phyloP scores from a whole-genome alignment of 2,888 invertebrate species.

The Mamestra brassicae region DNA sequence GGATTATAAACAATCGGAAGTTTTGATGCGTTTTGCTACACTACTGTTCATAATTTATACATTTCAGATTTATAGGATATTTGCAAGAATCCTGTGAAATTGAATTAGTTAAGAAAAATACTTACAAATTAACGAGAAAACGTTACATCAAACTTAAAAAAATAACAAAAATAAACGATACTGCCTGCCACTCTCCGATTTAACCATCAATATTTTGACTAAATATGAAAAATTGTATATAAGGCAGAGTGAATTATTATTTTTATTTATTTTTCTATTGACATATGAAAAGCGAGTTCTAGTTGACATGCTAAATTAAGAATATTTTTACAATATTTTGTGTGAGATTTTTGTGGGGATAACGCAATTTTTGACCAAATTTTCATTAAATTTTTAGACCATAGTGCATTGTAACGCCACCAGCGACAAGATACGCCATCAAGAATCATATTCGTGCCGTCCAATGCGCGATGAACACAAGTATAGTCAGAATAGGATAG shows the following conservation, averaged over 20 bases:
- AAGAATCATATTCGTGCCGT: too few species aligned
- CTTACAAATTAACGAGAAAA: slow-evolving; percentile 35
- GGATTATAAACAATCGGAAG: not conserved
- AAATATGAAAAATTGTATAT: slow-evolving; percentile 71
- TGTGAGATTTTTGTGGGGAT: slow-evolving; percentile 42
- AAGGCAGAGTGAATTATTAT: slow-evolving; percentile 47
- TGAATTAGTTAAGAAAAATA: slow-evolving; percentile 1
- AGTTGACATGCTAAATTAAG: slow-evolving; percentile 64
- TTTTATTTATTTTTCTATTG: slow-evolving; percentile 46
- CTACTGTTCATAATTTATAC: not conserved
- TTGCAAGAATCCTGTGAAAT: not conserved
- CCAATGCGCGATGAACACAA: too few species aligned
- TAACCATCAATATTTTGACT: slow-evolving; percentile 83
- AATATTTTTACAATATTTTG: slow-evolving; percentile 68
- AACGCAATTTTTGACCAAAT: not conserved
- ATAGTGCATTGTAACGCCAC: too few species aligned
- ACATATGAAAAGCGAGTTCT: slow-evolving; percentile 60
- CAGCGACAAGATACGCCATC: too few species aligned
- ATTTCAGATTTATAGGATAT: not conserved
- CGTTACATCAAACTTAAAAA: slow-evolving; percentile 26
- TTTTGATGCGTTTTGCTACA: not conserved
- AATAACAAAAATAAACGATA: slow-evolving; percentile 57
- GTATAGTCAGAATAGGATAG: too few species aligned
- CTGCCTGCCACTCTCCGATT: slow-evolving; percentile 48
- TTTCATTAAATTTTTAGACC: not conserved